A percentile compares a stretch with the other conserved stretches of the same genome.
Evolutionary conservation across 2,888 invertebrate genomes (phyloP).

Genomic region (Scaptodrosophila latifasciaeformis): DNA sequence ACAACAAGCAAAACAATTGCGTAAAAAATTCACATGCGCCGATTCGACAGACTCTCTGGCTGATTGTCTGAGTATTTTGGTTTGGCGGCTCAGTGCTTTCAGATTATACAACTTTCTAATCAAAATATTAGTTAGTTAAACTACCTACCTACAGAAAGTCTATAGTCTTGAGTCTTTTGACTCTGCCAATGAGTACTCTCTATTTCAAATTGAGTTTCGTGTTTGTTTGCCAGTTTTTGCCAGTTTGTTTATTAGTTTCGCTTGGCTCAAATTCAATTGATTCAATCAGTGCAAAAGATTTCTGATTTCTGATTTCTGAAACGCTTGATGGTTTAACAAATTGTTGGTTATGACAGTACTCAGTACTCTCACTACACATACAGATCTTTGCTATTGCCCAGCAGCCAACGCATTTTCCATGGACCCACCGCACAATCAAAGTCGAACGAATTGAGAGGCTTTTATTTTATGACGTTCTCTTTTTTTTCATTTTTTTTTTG

Average conservation of each 20-base stretch:
- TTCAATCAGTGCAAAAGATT: not conserved
- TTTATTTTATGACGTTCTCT: too few relatives aligned
- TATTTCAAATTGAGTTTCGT: slow-evolving; percentile 13
- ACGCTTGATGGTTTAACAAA: not conserved
- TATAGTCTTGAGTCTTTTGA: not conserved
- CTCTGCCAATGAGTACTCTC: slow-evolving; percentile 5
- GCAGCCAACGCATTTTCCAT: slow-evolving; percentile 24
- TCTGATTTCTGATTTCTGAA: not conserved
- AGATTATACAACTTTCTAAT: slow-evolving; percentile 66
- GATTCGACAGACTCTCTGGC: not conserved
- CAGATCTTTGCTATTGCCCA: too few relatives aligned
- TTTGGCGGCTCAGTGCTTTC: slow-evolving; percentile 19
- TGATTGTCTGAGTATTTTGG: slow-evolving; percentile 6
- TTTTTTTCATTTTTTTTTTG: slow-evolving; percentile 2
- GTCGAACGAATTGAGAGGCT: slow-evolving; percentile 12
- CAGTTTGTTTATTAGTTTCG: slow-evolving; percentile 18
- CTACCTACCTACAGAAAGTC: too few relatives aligned
- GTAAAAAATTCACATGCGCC: slow-evolving; percentile 53
- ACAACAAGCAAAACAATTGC: slow-evolving; percentile 38
- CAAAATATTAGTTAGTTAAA: slow-evolving; percentile 52
- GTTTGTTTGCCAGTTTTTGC: slow-evolving; percentile 13
- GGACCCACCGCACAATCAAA: slow-evolving; percentile 17
- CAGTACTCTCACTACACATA: too few relatives aligned
- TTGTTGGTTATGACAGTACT: too few relatives aligned
- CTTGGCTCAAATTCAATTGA: slow-evolving; percentile 11